Conservation (phyloP, 2,888 invertebrate genomes). For the Epirrhoe alternata region DNA sequence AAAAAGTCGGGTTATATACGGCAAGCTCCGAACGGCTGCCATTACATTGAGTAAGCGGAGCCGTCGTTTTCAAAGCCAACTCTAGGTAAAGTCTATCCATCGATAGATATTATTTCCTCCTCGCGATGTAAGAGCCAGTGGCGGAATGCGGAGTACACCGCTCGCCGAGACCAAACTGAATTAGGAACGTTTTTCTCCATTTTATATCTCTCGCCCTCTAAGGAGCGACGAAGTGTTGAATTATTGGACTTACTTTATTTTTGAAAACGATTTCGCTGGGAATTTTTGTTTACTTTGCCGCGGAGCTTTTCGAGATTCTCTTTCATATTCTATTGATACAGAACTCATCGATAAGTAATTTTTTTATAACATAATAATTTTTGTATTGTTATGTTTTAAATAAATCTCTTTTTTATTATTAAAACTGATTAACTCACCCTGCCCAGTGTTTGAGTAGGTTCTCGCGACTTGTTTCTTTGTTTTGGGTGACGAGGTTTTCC, state of each 20-base stretch:
- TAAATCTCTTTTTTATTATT: not conserved
- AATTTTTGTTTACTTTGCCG: slow-evolving; percentile 75
- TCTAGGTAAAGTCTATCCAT: slow-evolving; percentile 57
- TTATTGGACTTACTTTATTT: slow-evolving; percentile 82
- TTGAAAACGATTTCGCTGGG: slow-evolving; percentile 75
- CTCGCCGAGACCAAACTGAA: slow-evolving; percentile 75
- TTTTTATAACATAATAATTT: slow-evolving; percentile 3
- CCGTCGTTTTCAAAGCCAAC: slow-evolving; percentile 57
- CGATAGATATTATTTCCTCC: slow-evolving; percentile 71
- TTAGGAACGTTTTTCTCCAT: slow-evolving; percentile 80
- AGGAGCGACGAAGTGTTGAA: slow-evolving; percentile 78
- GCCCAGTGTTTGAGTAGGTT: slow-evolving; percentile 7
- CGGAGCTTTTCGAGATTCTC: slow-evolving; percentile 60
- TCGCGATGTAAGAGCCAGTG: slow-evolving; percentile 61
- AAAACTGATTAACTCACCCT: not conserved
- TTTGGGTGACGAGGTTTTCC: slow-evolving; percentile 5
- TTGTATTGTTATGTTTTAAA: not conserved
- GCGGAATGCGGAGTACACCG: slow-evolving; percentile 64
- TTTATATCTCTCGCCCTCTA: slow-evolving; percentile 74
- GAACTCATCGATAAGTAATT: slow-evolving; percentile 29
- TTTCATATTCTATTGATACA: slow-evolving; percentile 59
- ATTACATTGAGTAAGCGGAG: slow-evolving; percentile 60
- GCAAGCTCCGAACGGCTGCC: slow-evolving; percentile 43
- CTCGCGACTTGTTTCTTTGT: slow-evolving; percentile 11
- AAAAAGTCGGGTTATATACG: slow-evolving; percentile 43